Conservation (phyloP, 23 tunicate species). For the Trididemnum clinides region DNA sequence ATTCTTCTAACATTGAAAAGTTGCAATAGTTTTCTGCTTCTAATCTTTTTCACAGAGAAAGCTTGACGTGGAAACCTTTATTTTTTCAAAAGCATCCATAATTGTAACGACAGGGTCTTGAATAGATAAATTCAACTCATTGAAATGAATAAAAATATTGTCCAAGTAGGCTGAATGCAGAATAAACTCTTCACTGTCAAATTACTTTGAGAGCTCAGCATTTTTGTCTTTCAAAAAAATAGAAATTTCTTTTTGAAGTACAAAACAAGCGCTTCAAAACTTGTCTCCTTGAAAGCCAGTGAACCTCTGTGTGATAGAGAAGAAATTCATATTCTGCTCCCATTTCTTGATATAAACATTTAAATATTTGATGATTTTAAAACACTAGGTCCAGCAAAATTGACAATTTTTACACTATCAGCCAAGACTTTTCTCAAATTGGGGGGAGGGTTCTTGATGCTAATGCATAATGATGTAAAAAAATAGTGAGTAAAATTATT, state of each 20-base stretch:
- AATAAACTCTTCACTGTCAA: slow-evolving; percentile 40
- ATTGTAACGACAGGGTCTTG: slow-evolving; percentile 43
- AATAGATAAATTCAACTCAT: slow-evolving; percentile 47
- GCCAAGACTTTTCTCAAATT: slow-evolving; percentile 39
- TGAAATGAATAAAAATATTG: slow-evolving; percentile 34
- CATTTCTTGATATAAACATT: slow-evolving; percentile 35
- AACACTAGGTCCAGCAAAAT: slow-evolving; percentile 43
- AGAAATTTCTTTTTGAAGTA: slow-evolving; percentile 33
- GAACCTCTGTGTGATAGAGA: slow-evolving; percentile 35
- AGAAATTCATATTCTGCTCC: slow-evolving; percentile 47
- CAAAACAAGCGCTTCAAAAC: slow-evolving; percentile 50
- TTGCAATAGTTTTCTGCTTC: slow-evolving; percentile 34
- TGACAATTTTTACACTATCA: slow-evolving; percentile 42
- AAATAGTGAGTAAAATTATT: slow-evolving; percentile 19
- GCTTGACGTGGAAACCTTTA: slow-evolving; percentile 50
- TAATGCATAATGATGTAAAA: slow-evolving; percentile 58
- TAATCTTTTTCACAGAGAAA: slow-evolving; percentile 47
- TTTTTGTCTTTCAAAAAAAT: slow-evolving; percentile 34
- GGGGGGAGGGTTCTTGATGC: slow-evolving; percentile 24
- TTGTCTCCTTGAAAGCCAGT: slow-evolving; percentile 39
- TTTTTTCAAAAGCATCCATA: slow-evolving; percentile 32
- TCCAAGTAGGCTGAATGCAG: slow-evolving; percentile 36
- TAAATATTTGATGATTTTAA: slow-evolving; percentile 50
- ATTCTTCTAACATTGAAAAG: slow-evolving; percentile 41
- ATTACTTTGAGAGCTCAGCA: slow-evolving; percentile 13